A percentile compares a stretch with the other conserved stretches of the same genome.
phyloP scores from a whole-genome alignment of 2,113 vertebrate genomes.

The Trichomycterus rosablanca region DNA sequence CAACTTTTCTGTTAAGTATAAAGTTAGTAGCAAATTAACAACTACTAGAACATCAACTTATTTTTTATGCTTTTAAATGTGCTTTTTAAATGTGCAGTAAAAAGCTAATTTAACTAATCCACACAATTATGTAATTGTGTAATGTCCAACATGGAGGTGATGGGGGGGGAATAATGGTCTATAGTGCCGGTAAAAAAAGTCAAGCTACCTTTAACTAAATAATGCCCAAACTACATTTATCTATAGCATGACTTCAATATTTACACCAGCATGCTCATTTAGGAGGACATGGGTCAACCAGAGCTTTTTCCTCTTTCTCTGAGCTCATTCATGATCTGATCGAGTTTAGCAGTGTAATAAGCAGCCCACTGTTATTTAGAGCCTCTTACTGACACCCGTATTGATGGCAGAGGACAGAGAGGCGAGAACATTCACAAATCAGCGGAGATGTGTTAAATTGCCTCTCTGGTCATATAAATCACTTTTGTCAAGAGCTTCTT shows the following conservation, averaged over 20 bases:
- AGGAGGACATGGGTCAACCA: slow-evolving; percentile 28
- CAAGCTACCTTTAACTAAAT: slow-evolving; percentile 25
- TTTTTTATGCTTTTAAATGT: no score
- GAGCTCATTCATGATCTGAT: slow-evolving; percentile 7
- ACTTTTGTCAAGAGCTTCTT: slow-evolving; percentile 25
- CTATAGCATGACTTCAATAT: slow-evolving; percentile 16
- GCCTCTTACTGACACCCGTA: slow-evolving; percentile 50
- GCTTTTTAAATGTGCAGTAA: no score
- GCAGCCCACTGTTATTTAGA: slow-evolving; percentile 49
- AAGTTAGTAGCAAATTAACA: no score
- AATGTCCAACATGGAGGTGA: no score
- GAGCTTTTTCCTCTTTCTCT: slow-evolving; percentile 6
- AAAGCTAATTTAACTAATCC: no score
- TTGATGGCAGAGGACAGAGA: slow-evolving; percentile 57
- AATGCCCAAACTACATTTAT: slow-evolving; percentile 32
- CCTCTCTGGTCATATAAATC: slow-evolving; percentile 61
- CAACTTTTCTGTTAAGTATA: no score
- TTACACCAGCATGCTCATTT: slow-evolving; percentile 32
- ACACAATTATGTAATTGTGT: no score
- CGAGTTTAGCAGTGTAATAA: slow-evolving; percentile 34
- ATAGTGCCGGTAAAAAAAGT: background rate
- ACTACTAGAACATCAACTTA: no score
- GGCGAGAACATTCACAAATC: slow-evolving; percentile 59
- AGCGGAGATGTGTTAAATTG: slow-evolving; percentile 55
- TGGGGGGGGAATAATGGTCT: no score